phyloP scores from a whole-genome alignment of 1,140 invertebrate genomes.

The Aphaenogaster floridana region DNA sequence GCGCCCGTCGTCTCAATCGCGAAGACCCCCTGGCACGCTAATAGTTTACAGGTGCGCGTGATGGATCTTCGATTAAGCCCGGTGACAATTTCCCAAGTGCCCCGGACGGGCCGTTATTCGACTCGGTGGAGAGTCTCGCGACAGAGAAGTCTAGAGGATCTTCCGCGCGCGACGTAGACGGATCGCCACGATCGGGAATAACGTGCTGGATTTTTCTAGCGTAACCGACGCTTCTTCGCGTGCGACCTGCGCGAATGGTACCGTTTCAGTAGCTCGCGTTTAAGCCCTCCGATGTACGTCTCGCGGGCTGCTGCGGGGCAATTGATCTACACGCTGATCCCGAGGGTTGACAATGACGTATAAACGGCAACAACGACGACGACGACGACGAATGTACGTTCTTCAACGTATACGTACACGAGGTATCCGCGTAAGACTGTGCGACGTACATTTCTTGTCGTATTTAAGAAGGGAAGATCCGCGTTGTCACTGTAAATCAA shows the following conservation, averaged over 20 bases:
- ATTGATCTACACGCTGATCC: background rate
- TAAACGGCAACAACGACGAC: background rate
- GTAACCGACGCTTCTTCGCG: background rate
- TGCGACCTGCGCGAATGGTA: conserved; percentile 44
- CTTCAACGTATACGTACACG: conserved; percentile 34
- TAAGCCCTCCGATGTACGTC: background rate
- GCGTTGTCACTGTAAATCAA: conserved; percentile 61
- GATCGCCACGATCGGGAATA: background rate
- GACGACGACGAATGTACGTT: conserved; percentile 20
- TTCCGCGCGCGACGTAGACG: background rate
- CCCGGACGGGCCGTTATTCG: background rate
- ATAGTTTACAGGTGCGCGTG: background rate
- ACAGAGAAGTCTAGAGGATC: background rate
- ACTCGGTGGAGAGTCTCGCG: background rate
- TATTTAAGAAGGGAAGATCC: conserved; percentile 5
- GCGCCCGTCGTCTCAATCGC: conserved; percentile 5
- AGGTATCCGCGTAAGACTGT: conserved; percentile 47
- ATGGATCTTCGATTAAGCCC: conserved; percentile 25
- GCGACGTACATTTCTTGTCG: conserved; percentile 28
- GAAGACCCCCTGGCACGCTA: background rate
- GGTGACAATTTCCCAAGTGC: conserved; percentile 19
- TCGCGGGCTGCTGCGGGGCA: background rate
- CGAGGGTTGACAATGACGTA: background rate
- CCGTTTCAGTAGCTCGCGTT: background rate
- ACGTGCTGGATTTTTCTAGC: conserved; percentile 2